Percentiles rank a stretch among this genome's conserved stretches.
These are phyloP conservation scores for Diachasma alloeum DNA, from an alignment of 1,140 invertebrate genomes.

Conservation along the genomic window DNA sequence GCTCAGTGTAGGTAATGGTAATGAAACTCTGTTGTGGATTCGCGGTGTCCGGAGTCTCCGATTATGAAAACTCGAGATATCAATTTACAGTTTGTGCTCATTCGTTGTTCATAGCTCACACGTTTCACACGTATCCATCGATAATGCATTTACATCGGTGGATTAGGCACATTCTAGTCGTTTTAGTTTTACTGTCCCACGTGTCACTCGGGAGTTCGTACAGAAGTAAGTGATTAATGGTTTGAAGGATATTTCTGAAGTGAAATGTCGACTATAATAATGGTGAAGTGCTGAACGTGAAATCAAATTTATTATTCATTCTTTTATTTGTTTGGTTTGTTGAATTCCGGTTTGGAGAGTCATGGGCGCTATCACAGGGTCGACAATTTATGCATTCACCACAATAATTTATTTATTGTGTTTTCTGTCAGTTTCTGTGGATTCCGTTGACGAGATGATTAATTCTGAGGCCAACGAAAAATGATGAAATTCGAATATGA, in stretches of 20 bases:
- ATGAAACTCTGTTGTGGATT: background rate
- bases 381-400: no score
- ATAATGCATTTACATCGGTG: background rate
- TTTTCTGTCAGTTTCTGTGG: no score
- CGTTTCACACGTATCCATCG: background rate
- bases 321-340: no score
- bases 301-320: no score
- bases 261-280: background rate
- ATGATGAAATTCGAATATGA: no score
- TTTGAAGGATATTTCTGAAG: background rate
- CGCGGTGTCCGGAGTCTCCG: background rate
- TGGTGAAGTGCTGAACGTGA: background rate
- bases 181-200: background rate
- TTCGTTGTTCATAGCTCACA: background rate
- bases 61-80: background rate
- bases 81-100: background rate
- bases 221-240: background rate
- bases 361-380: no score
- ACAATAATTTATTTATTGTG: no score
- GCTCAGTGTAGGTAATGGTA: background rate
- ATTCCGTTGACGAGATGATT: no score
- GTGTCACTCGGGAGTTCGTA: background rate
- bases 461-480: no score
- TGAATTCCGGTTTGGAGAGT: no score
- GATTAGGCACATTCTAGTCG: background rate